Evolutionary conservation across 2,888 invertebrate species (phyloP), one percentile per base, ranked within the genome.

Genomic region (Ommatoiulus sabulosus): DNA sequence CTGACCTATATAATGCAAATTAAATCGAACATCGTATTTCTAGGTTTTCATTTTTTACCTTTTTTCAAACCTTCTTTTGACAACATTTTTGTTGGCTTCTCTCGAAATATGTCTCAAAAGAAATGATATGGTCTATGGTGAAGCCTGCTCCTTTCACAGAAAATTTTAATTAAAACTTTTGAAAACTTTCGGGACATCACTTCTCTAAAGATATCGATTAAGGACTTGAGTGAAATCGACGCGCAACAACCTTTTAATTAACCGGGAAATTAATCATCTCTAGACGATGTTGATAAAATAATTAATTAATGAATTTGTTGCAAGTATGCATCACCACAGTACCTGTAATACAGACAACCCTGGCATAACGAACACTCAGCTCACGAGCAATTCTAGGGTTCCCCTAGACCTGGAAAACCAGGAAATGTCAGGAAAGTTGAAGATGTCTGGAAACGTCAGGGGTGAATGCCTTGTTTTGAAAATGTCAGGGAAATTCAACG

Each of bases 101-200:
- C 3, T 63, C n/a, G 63, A 63, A 63, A 52, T 52, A 63, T 63
- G 63, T 63, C 63, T 63, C 63, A n/a, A 63, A 46, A 46, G 46
- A 63, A n/a, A 0, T 63, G 4, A 63, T 12, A 4, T 12, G n/a
- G 3, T 10, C 3, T 17, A 52, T 10, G 3, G 52, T n/a, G 52
- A 46, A 46, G 46, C 46, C 46, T 46, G 46, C 8, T 46, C 15
- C 15, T 52, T 52, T 6, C 15, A 52, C 15, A 3, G 15, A 12
- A 7, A 15, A 52, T 3, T 52, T 63, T 63, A 63, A 63, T 63
- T n/a, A 63, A 63, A 63, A n/a, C n/a, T 17, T 63, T 7, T 17
- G 3, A n/a, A n/a, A n/a, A n/a, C 52, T 63, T 63, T n/a, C 4
- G 3, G n/a, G 63, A 63, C 63, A 63, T 17, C 5, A 5, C n/a